phyloP scores from a whole-genome alignment of 2,113 vertebrate genomes.

The Axis porcinus region DNA sequence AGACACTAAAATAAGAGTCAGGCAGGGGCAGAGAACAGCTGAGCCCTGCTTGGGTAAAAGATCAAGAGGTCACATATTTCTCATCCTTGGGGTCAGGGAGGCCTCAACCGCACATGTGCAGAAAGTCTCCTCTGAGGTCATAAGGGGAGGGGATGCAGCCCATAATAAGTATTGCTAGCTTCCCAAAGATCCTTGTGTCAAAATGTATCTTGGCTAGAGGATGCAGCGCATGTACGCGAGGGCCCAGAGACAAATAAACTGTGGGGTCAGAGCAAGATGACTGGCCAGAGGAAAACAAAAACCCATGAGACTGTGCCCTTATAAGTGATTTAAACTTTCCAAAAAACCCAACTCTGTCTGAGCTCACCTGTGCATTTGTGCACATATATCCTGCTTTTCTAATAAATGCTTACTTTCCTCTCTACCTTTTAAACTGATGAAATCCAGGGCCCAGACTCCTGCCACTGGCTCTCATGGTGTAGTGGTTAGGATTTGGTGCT shows the following conservation, averaged over 20 bases:
- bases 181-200: background rate
- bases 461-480: background rate
- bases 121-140: background rate
- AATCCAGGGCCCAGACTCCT: background rate
- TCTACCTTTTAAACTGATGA: background rate
- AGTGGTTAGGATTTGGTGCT: background rate
- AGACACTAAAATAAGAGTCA: background rate
- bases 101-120: background rate
- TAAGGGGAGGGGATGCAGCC: background rate
- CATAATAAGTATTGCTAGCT: background rate
- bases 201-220: background rate
- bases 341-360: background rate
- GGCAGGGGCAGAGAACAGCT: background rate
- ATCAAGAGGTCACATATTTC: background rate
- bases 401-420: background rate
- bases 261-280: background rate
- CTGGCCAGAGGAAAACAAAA: background rate
- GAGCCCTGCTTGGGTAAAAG: background rate
- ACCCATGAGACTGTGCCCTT: background rate
- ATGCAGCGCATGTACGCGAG: rapidly evolving
- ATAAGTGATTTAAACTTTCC: background rate
- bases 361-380: background rate
- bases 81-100: background rate
- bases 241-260: background rate
- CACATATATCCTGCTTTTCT: background rate